Percentiles rank a stretch among this genome's conserved stretches.
phyloP scores from a whole-genome alignment of 2,888 invertebrate species.

The Agrochola litura region DNA sequence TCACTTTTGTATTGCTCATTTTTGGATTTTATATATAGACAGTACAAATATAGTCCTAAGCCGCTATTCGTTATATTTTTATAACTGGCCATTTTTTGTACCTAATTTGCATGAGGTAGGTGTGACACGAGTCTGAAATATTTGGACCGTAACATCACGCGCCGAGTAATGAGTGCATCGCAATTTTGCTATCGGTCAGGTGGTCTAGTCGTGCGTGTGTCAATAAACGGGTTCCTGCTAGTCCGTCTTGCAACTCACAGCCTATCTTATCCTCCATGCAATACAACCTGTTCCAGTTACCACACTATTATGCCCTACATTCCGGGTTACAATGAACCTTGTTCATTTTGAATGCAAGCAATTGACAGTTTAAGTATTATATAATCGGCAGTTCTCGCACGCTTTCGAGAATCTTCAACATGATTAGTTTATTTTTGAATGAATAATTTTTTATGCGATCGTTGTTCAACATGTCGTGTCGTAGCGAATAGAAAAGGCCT shows the following conservation, averaged over 20 bases:
- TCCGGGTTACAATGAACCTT: slow-evolving; percentile 38
- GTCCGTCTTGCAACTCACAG: slow-evolving; percentile 42
- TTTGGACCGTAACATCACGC: slow-evolving; percentile 53
- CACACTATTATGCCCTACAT: slow-evolving; percentile 51
- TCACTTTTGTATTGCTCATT: slow-evolving; percentile 51
- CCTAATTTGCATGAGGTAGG: slow-evolving; percentile 35
- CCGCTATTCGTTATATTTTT: slow-evolving; percentile 34
- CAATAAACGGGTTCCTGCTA: slow-evolving; percentile 63
- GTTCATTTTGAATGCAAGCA: slow-evolving; percentile 51
- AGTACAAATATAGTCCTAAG: slow-evolving; percentile 48
- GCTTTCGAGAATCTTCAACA: slow-evolving; percentile 70
- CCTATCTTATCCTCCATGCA: slow-evolving; percentile 51
- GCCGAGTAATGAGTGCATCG: slow-evolving; percentile 44
- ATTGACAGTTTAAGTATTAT: slow-evolving; percentile 61
- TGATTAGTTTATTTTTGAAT: slow-evolving; percentile 64
- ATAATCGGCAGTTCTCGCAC: slow-evolving; percentile 60
- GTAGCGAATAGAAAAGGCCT: slow-evolving; percentile 31
- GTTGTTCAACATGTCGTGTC: slow-evolving; percentile 39
- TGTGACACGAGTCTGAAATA: slow-evolving; percentile 39
- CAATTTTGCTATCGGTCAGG: slow-evolving; percentile 71
- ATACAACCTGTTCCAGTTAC: slow-evolving; percentile 61
- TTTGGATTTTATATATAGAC: slow-evolving; percentile 34
- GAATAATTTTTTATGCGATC: slow-evolving; percentile 47
- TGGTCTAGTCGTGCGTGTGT: slow-evolving; percentile 48
- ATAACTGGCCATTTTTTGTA: slow-evolving; percentile 3